Conservation (phyloP, 2,113 vertebrate species). For the Egretta garzetta region DNA sequence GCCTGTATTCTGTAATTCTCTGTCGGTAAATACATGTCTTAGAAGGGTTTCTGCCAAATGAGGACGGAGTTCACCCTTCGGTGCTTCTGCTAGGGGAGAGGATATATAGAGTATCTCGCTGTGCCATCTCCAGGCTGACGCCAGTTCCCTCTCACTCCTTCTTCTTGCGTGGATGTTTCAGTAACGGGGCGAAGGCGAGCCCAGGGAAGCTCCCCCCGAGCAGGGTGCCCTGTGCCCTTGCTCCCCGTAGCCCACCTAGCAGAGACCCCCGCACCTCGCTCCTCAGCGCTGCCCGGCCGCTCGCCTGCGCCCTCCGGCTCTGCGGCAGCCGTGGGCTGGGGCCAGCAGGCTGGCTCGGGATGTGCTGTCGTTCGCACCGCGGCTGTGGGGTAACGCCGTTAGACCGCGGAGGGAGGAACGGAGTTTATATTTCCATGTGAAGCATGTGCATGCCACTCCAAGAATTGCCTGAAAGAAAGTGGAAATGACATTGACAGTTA, state of each 20-base stretch:
- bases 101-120: too few relatives aligned
- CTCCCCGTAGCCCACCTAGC: neutral
- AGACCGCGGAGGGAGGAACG: neutral
- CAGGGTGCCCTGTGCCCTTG: neutral
- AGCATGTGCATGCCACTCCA: neutral
- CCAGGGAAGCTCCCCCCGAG: neutral
- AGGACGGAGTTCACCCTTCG: too few relatives aligned
- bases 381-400: neutral
- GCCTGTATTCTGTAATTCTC: too few relatives aligned
- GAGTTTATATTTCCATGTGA: neutral
- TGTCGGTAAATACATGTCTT: too few relatives aligned
- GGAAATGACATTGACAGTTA: neutral
- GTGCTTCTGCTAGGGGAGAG: too few relatives aligned
- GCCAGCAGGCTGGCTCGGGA: rapidly evolving
- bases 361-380: neutral
- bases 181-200: neutral
- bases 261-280: neutral
- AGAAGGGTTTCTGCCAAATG: too few relatives aligned
- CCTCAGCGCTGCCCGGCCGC: too few relatives aligned
- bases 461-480: neutral
- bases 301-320: neutral
- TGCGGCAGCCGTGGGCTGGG: neutral
- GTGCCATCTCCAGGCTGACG: too few relatives aligned
- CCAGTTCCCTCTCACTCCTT: neutral
- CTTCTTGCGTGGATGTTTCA: neutral